Percentiles rank a stretch among this genome's conserved stretches.
These are phyloP conservation scores for Acanthisitta chloris DNA, from an alignment of 2,113 vertebrate species.

Conservation along the genomic window DNA sequence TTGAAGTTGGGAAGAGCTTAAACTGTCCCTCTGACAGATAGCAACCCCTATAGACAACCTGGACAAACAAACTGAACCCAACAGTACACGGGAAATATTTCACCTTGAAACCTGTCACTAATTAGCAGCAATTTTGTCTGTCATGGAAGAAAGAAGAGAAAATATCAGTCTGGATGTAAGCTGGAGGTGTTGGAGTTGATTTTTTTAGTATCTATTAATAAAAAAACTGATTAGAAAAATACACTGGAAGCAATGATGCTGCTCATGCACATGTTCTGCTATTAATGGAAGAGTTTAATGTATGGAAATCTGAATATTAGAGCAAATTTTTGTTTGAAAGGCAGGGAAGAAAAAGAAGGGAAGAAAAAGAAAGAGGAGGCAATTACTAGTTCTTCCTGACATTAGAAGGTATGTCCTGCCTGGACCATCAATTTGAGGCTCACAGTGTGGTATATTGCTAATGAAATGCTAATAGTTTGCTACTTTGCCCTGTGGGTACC, in stretches of 20 bases:
- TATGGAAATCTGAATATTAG: neutral
- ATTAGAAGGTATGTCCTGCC: neutral
- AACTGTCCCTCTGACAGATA: neutral
- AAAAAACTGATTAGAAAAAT: neutral
- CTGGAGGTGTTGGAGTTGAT: neutral
- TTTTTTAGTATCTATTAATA: neutral
- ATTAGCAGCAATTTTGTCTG: neutral
- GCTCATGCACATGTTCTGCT: neutral
- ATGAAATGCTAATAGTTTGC: conserved; percentile 26
- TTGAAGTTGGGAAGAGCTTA: neutral
- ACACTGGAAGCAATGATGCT: neutral
- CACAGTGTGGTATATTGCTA: neutral
- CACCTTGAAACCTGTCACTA: neutral
- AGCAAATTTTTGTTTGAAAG: neutral
- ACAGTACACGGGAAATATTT: neutral
- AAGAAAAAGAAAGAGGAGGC: fast-evolving
- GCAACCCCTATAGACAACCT: neutral
- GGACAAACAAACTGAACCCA: neutral
- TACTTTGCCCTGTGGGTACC: neutral
- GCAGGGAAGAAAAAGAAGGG: neutral
- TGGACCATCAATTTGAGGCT: neutral
- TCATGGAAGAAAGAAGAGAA: neutral
- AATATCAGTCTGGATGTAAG: neutral
- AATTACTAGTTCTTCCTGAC: neutral
- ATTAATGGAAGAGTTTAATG: neutral